Evolutionary conservation across 2,113 vertebrate genomes (phyloP).

Genomic region (Otus sunia): DNA sequence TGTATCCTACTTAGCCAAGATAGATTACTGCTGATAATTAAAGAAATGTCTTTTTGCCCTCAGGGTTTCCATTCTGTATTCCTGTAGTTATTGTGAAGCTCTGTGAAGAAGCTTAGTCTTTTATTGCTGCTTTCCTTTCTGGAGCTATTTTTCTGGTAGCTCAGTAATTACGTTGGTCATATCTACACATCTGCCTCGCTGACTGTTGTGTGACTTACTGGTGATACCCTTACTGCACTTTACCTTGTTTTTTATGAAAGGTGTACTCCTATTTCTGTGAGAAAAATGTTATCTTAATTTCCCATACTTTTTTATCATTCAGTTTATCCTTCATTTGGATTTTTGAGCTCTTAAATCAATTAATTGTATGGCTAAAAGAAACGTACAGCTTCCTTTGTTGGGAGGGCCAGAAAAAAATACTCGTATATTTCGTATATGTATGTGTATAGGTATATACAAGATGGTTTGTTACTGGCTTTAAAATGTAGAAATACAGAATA

Average conservation of each 20-base stretch:
- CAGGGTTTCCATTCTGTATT: neutral
- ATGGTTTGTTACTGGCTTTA: neutral
- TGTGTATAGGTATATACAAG: neutral
- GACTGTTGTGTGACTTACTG: neutral
- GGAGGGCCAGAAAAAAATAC: neutral
- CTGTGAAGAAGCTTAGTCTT: neutral
- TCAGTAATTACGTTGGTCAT: neutral
- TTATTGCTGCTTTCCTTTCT: neutral
- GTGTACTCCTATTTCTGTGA: neutral
- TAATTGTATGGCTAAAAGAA: neutral
- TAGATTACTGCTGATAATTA: neutral
- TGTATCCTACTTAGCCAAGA: neutral
- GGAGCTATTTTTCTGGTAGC: neutral
- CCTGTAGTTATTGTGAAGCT: neutral
- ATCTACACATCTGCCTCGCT: neutral
- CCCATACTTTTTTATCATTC: neutral
- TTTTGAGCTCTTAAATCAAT: neutral
- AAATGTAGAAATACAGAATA: neutral
- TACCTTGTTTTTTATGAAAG: neutral
- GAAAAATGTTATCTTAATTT: neutral
- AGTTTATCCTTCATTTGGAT: neutral
- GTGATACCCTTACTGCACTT: neutral
- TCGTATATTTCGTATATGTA: neutral
- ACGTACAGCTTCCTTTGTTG: neutral
- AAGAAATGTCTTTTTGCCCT: neutral